Percentiles rank a stretch among this genome's conserved stretches.
Evolutionary conservation across 2,888 invertebrate species (phyloP).

Genomic region (Bugulina stolonifera): DNA sequence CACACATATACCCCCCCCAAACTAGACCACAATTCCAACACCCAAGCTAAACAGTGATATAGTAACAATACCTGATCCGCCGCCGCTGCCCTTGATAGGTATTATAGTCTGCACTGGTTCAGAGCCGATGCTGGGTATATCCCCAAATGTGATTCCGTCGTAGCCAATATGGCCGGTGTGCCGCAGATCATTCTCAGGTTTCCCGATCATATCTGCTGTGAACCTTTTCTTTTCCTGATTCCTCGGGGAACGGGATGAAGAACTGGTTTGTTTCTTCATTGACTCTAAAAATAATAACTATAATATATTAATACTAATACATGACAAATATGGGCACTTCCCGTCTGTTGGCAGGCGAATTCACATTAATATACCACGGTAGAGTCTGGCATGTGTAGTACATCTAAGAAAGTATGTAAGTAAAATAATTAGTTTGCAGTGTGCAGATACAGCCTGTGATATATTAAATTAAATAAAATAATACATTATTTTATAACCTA

Average conservation of each 20-base stretch:
- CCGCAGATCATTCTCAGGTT: constrained; percentile 91
- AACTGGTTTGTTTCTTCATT: constrained; percentile 11
- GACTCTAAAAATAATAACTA: too few species aligned
- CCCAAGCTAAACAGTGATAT: not conserved
- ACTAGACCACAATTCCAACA: not conserved
- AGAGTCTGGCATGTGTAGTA: too few species aligned
- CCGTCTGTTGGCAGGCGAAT: too few species aligned
- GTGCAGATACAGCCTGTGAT: too few species aligned
- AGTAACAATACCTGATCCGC: not conserved
- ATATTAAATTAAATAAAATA: too few species aligned
- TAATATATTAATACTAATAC: too few species aligned
- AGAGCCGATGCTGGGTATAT: constrained; percentile 61
- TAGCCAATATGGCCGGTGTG: constrained; percentile 94
- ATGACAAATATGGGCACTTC: too few species aligned
- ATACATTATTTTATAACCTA: too few species aligned
- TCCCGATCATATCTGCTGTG: constrained; percentile 83
- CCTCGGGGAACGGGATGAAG: not conserved
- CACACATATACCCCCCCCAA: too few species aligned
- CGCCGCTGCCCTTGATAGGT: not conserved
- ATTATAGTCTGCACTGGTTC: constrained; percentile 9
- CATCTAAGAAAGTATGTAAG: too few species aligned
- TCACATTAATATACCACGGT: too few species aligned
- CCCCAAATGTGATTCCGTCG: constrained; percentile 94
- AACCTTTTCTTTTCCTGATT: constrained; percentile 57
- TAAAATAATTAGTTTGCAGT: too few species aligned